Evolutionary conservation across 2,797 vertebrate genomes (phyloP).

Genomic region (Lacerta bilineata): DNA sequence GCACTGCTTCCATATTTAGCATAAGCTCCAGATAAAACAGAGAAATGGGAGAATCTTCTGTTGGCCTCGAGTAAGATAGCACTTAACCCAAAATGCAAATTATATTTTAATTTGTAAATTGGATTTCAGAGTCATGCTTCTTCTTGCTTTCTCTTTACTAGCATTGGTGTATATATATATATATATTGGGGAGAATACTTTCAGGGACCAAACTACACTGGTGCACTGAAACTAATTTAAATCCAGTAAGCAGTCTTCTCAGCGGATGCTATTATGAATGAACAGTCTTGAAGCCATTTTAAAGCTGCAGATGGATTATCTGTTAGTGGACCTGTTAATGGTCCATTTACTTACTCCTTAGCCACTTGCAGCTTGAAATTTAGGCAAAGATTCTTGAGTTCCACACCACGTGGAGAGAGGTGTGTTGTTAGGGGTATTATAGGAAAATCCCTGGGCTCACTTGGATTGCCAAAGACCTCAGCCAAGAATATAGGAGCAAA

Average conservation of each 20-base stretch:
- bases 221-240: not conserved
- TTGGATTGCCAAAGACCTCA: too few species aligned
- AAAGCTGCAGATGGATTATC: not conserved
- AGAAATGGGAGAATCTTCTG: not conserved
- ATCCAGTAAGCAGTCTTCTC: not conserved
- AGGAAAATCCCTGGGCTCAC: too few species aligned
- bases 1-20: not conserved
- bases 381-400: not conserved
- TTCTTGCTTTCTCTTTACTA: not conserved
- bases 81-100: not conserved
- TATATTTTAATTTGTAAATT: slow-evolving; percentile 11
- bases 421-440: too few species aligned
- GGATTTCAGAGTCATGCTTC: slow-evolving; percentile 11
- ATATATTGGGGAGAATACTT: not conserved
- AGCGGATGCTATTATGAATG: not conserved
- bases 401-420: too few species aligned
- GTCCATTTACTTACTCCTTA: not conserved
- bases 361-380: not conserved
- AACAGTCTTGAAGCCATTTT: not conserved
- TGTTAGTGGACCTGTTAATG: too few species aligned
- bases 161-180: not conserved
- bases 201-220: not conserved
- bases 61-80: not conserved
- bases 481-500: too few species aligned
- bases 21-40: not conserved